Evolutionary conservation across 2,888 invertebrate genomes (phyloP).

Genomic region (Drosophila formosana): DNA sequence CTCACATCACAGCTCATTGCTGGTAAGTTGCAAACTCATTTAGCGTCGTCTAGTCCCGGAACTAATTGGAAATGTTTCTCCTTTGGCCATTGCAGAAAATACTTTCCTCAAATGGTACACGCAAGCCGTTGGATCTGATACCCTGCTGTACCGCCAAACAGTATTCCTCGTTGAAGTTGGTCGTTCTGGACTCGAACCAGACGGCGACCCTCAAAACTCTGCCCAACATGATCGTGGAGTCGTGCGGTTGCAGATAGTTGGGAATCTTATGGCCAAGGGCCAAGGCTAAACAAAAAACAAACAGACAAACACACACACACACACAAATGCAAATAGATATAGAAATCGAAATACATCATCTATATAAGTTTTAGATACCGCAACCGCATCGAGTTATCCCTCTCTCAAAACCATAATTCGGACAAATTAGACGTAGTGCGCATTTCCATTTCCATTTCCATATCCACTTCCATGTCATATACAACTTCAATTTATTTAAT

Average conservation of each 20-base stretch:
- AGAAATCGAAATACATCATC: neutral
- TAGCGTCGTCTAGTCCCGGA: neutral
- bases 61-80: conserved; percentile 6
- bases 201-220: conserved; percentile 92
- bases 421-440: conserved; percentile 67
- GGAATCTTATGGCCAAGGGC: neutral
- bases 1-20: conserved; percentile 90
- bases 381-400: conserved; percentile 22
- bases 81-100: conserved; percentile 88
- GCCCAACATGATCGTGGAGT: conserved; percentile 96
- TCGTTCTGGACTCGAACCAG: conserved; percentile 92
- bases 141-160: conserved; percentile 95
- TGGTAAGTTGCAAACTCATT: conserved; percentile 86
- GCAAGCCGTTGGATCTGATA: conserved; percentile 88
- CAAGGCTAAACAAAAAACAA: conserved; percentile 21
- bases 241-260: conserved; percentile 93
- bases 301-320: neutral
- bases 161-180: conserved; percentile 91
- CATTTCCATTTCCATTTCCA: conserved; percentile 18
- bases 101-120: conserved; percentile 86
- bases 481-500: conserved; percentile 59
- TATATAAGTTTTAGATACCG: conserved; percentile 4
- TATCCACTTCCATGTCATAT: conserved; percentile 45
- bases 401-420: conserved; percentile 28
- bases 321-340: neutral